These are phyloP conservation scores for Enteromius treurensis DNA, from an alignment of 2,797 vertebrate species.

Conservation along the genomic window DNA sequence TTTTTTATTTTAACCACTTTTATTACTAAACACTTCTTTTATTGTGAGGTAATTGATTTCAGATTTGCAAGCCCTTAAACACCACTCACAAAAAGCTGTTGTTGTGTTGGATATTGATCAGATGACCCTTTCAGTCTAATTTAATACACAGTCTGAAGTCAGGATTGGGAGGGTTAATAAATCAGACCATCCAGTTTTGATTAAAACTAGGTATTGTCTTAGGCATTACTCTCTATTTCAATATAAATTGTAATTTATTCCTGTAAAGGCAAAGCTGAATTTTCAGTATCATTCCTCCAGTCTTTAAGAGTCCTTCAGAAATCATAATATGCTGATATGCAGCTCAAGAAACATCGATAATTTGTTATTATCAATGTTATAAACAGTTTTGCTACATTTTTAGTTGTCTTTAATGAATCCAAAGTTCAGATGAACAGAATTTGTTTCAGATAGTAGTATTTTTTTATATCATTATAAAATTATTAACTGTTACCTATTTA, in stretches of 20 bases:
- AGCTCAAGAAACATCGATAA: neutral
- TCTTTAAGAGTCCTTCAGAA: neutral
- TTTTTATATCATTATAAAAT: neutral
- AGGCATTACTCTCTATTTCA: neutral
- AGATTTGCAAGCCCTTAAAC: neutral
- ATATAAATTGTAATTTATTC: neutral
- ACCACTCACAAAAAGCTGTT: neutral
- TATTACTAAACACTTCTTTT: neutral
- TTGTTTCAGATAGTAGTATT: neutral
- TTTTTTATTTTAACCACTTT: neutral
- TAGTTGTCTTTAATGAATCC: neutral
- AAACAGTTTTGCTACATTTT: neutral
- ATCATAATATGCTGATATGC: neutral
- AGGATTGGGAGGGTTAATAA: neutral
- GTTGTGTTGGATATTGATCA: neutral
- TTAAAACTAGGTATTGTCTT: neutral
- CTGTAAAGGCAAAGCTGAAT: neutral
- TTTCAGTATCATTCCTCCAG: neutral
- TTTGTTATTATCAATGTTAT: neutral
- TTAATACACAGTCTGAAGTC: neutral
- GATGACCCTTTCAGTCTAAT: neutral
- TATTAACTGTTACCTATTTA: neutral
- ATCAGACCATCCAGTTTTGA: neutral
- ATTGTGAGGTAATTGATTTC: neutral
- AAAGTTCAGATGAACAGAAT: neutral